Percentiles rank a stretch among this genome's conserved stretches.
These are phyloP conservation scores for Propithecus deckenii DNA, from an alignment of 2,797 vertebrate species.

Conservation along the genomic window DNA sequence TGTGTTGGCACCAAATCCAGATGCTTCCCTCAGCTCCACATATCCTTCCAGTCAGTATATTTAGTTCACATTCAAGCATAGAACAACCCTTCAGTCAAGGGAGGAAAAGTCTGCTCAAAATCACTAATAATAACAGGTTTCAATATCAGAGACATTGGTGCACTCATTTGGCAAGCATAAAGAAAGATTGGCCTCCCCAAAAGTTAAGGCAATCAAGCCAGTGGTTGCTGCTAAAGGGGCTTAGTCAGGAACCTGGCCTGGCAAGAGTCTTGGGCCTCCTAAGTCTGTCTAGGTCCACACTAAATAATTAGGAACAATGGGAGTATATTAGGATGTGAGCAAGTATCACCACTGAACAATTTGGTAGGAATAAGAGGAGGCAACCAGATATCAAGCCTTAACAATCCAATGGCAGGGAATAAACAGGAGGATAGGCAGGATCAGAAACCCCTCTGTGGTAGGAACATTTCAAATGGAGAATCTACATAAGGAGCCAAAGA, in stretches of 20 bases:
- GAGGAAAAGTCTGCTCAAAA: background rate
- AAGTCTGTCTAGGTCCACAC: background rate
- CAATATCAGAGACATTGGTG: background rate
- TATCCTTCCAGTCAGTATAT: background rate
- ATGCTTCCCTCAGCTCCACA: background rate
- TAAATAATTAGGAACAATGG: background rate
- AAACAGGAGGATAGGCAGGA: background rate
- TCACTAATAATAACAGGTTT: background rate
- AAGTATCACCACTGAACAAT: background rate
- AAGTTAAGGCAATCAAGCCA: background rate
- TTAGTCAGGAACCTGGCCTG: background rate
- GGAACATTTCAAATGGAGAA: background rate
- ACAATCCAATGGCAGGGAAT: background rate
- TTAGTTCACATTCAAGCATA: background rate
- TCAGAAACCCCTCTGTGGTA: background rate
- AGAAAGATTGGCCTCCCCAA: background rate
- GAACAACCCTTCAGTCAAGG: background rate
- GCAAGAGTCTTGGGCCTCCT: background rate
- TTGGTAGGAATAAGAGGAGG: background rate
- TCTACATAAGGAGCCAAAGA: background rate
- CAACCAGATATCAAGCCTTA: background rate
- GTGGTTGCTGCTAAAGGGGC: background rate
- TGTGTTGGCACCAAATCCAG: background rate
- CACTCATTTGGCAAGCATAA: background rate
- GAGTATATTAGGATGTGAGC: background rate